Conservation (phyloP, 2,797 vertebrate genomes). For the Pseudomugil tenellus region DNA sequence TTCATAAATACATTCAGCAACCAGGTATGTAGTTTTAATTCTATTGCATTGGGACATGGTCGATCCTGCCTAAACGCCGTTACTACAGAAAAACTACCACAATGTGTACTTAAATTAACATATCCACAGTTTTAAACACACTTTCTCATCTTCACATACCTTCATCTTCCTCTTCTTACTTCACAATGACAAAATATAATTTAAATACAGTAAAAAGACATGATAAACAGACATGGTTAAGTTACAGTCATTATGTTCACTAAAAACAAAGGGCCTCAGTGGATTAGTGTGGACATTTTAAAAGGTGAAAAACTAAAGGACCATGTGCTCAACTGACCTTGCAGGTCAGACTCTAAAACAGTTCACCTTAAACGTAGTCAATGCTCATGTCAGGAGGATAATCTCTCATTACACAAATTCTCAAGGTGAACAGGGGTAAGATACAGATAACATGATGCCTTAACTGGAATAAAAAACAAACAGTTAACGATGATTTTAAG, state of each 20-base stretch:
- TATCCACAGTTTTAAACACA: conserved; percentile 66
- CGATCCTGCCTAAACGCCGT: conserved; percentile 60
- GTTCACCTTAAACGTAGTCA: conserved; percentile 53
- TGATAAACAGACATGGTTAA: conserved; percentile 50
- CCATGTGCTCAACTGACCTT: conserved; percentile 24
- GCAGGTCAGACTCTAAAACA: conserved; percentile 31
- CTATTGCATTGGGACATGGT: conserved; percentile 70
- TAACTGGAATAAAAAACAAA: conserved; percentile 58
- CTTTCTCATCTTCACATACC: conserved; percentile 40
- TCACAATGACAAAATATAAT: conserved; percentile 59
- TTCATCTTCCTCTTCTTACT: conserved; percentile 40
- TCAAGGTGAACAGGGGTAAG: conserved; percentile 45
- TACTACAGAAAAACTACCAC: conserved; percentile 73
- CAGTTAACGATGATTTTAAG: conserved; percentile 40
- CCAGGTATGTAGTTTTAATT: conserved; percentile 54
- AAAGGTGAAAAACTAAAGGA: conserved; percentile 25
- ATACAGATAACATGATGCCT: conserved; percentile 54
- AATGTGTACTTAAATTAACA: conserved; percentile 76
- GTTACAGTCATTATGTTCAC: conserved; percentile 48
- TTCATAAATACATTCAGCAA: conserved; percentile 77
- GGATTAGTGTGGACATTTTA: conserved; percentile 70
- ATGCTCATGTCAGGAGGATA: conserved; percentile 61
- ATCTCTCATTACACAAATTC: conserved; percentile 65
- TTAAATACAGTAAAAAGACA: conserved; percentile 70
- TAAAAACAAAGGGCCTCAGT: conserved; percentile 57